Conservation (phyloP, 2,888 invertebrate genomes). For the Synergus laeviventris region DNA sequence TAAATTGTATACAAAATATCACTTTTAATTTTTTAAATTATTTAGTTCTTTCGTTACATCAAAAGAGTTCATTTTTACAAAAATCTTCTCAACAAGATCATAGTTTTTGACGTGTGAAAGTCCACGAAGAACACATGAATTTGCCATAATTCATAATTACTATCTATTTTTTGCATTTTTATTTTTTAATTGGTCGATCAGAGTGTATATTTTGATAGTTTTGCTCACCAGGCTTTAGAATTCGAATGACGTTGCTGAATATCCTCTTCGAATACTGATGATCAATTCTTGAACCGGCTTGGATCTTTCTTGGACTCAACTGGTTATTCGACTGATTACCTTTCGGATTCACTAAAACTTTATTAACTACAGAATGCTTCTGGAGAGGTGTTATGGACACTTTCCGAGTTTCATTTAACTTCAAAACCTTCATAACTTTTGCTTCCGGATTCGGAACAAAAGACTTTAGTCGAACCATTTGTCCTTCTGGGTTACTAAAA, state of each 20-base stretch:
- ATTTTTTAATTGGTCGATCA: not conserved
- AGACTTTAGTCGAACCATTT: not conserved
- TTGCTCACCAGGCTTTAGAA: conserved; percentile 10
- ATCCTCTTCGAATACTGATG: conserved; percentile 26
- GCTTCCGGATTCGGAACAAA: not conserved
- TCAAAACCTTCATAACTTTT: conserved; percentile 22
- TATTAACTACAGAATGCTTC: not conserved
- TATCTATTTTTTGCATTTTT: not conserved
- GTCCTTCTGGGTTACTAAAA: not conserved
- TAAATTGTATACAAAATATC: conserved; percentile 34
- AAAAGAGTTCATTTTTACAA: not conserved
- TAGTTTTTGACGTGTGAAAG: not conserved
- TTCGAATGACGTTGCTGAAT: conserved; percentile 17
- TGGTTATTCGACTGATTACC: not conserved
- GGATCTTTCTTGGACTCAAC: not conserved
- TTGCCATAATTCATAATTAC: not conserved
- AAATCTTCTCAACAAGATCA: not conserved
- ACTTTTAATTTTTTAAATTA: not conserved
- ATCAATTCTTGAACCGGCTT: not conserved
- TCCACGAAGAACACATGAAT: not conserved
- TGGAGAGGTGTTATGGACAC: conserved; percentile 30
- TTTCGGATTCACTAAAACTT: not conserved
- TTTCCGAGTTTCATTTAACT: conserved; percentile 10
- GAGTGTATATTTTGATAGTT: not conserved
- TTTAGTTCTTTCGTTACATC: not conserved